Conservation (phyloP, 2,797 vertebrate species). For the Oryzias dopingdopingensis region DNA sequence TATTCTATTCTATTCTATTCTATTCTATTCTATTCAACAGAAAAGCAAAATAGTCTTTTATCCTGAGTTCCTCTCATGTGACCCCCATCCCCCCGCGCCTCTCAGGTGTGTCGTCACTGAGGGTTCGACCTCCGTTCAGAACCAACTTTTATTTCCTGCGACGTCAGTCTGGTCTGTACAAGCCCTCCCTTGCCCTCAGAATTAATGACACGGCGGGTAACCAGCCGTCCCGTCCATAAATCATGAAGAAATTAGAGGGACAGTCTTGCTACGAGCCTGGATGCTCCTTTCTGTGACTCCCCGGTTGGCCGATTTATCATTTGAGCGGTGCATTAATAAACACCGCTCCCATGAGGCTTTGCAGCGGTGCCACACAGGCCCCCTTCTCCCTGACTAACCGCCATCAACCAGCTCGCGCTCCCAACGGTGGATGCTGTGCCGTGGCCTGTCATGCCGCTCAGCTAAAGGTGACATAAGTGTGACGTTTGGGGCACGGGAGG, state of each 20-base stretch:
- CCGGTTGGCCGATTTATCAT: slow-evolving; percentile 95
- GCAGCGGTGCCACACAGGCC: slow-evolving; percentile 69
- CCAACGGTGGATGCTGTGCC: slow-evolving; percentile 76
- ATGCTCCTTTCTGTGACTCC: slow-evolving; percentile 76
- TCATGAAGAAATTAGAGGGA: slow-evolving; percentile 91
- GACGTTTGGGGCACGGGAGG: not conserved
- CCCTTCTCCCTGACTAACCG: slow-evolving; percentile 26
- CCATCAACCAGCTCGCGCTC: slow-evolving; percentile 2
- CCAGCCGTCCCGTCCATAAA: slow-evolving; percentile 90
- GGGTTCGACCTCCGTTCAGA: slow-evolving; percentile 48
- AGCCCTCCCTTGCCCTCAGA: slow-evolving; percentile 77
- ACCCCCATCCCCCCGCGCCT: slow-evolving; percentile 23
- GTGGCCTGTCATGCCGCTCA: slow-evolving; percentile 30
- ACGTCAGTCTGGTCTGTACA: slow-evolving; percentile 69
- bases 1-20: no score
- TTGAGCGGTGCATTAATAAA: slow-evolving; percentile 95
- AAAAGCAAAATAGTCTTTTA: slow-evolving; percentile 1
- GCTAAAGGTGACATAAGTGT: slow-evolving; percentile 20
- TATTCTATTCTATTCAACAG: no score
- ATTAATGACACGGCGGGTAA: slow-evolving; percentile 90
- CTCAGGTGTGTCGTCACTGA: slow-evolving; percentile 25
- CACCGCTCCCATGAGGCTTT: slow-evolving; percentile 89
- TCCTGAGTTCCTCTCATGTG: slow-evolving; percentile 15
- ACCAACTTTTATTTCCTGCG: slow-evolving; percentile 49
- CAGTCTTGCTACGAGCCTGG: slow-evolving; percentile 56